These are phyloP conservation scores for Drosophila ironensis DNA, from an alignment of 1,140 invertebrate genomes.

Conservation along the genomic window DNA sequence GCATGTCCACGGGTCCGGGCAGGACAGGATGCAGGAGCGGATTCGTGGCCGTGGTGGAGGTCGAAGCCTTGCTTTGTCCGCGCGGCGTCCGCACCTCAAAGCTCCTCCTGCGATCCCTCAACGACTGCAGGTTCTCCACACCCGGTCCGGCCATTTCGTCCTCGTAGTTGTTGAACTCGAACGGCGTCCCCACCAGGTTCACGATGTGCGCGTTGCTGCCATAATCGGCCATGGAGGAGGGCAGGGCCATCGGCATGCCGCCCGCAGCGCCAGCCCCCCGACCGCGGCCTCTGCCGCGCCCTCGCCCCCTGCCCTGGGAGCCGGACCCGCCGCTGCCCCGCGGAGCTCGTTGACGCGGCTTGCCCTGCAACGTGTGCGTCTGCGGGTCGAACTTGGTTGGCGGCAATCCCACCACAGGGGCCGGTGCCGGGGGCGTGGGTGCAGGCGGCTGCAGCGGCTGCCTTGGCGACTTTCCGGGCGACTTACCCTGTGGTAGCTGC, in stretches of 20 bases:
- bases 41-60: conserved; percentile 16
- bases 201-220: conserved; percentile 75
- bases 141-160: conserved; percentile 88
- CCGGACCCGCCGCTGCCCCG: conserved; percentile 82
- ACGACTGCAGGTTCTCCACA: conserved; percentile 90
- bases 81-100: conserved; percentile 59
- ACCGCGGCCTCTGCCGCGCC: conserved; percentile 86
- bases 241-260: conserved; percentile 54
- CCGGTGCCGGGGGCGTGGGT: conserved; percentile 25
- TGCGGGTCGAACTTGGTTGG: conserved; percentile 65
- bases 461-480: conserved; percentile 89
- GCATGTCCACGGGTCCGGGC: conserved; percentile 93
- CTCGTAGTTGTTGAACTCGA: conserved; percentile 91
- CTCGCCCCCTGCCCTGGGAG: conserved; percentile 79
- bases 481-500: conserved; percentile 84
- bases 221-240: conserved; percentile 75
- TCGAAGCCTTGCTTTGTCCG: conserved; percentile 31
- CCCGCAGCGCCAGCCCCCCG: conserved; percentile 47
- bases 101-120: conserved; percentile 90
- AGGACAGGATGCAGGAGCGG: conserved; percentile 84
- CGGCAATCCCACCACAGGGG: conserved; percentile 39
- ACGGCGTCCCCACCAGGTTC: conserved; percentile 92
- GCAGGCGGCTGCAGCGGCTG: conserved; percentile 48
- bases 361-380: conserved; percentile 73
- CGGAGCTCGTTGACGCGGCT: conserved; percentile 83